phyloP scores from a whole-genome alignment of 2,113 vertebrate genomes.

The Mobula birostris region DNA sequence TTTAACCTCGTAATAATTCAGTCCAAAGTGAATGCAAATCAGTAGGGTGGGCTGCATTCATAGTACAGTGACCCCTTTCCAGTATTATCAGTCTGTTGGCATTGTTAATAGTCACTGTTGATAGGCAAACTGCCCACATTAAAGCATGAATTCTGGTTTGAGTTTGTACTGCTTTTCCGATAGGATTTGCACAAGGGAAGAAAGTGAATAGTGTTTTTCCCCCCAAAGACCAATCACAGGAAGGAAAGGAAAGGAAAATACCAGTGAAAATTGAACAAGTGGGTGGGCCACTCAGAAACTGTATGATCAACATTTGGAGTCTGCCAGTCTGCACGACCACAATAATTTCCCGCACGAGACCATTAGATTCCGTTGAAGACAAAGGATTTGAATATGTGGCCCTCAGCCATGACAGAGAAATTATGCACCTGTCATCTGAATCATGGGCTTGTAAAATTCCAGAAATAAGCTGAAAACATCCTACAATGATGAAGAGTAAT shows the following conservation, averaged over 20 bases:
- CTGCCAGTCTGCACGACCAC: slow-evolving; percentile 20
- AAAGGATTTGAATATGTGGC: slow-evolving; percentile 18
- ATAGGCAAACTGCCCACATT: slow-evolving; percentile 35
- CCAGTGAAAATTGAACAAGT: slow-evolving; percentile 23
- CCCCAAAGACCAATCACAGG: slow-evolving; percentile 40
- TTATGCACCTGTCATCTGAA: slow-evolving; percentile 11
- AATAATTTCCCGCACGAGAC: background rate
- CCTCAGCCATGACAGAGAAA: slow-evolving; percentile 24
- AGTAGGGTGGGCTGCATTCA: slow-evolving; percentile 32
- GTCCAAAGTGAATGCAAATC: background rate
- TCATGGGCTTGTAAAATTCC: slow-evolving; percentile 25
- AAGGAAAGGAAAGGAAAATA: background rate
- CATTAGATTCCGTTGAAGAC: background rate
- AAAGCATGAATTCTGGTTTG: background rate
- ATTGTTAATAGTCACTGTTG: slow-evolving; percentile 41
- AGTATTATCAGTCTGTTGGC: slow-evolving; percentile 38
- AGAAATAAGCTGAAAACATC: slow-evolving; percentile 2
- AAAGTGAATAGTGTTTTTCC: slow-evolving; percentile 40
- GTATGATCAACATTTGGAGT: slow-evolving; percentile 28
- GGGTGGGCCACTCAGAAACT: slow-evolving; percentile 38
- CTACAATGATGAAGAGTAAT: background rate
- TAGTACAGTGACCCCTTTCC: slow-evolving; percentile 35
- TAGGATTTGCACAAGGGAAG: slow-evolving; percentile 8
- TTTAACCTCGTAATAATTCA: slow-evolving; percentile 12
- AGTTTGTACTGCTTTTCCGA: background rate